Evolutionary conservation across 2,113 vertebrate species (phyloP).

Genomic region (Ursus arctos): DNA sequence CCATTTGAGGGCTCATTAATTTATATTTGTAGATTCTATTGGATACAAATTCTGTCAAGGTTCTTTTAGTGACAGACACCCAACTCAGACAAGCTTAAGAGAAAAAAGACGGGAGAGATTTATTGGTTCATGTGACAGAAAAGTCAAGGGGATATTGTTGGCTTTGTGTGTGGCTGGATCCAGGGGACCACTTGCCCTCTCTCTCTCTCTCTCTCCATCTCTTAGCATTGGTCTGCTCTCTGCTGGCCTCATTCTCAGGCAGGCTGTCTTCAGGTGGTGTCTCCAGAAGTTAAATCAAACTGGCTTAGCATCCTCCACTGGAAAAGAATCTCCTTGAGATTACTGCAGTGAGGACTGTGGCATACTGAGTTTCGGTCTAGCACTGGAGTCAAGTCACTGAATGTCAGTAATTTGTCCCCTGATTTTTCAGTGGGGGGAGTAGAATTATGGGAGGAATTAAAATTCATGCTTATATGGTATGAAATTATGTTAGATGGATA

Average conservation of each 20-base stretch:
- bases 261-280: background rate
- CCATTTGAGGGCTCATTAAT: background rate
- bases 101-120: background rate
- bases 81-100: background rate
- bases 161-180: background rate
- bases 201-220: background rate
- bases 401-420: background rate
- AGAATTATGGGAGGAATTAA: constrained; percentile 16
- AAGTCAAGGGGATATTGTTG: background rate
- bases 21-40: constrained; percentile 5
- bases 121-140: background rate
- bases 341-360: background rate
- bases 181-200: background rate
- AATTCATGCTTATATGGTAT: background rate
- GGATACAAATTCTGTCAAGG: background rate
- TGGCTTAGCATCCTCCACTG: background rate
- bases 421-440: background rate
- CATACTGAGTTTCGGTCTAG: background rate
- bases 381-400: background rate
- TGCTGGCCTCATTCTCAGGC: background rate
- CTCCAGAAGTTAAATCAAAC: background rate
- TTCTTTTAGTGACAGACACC: background rate
- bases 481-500: constrained; percentile 4
- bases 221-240: background rate
- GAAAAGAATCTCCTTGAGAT: background rate